Percentiles rank a stretch among this genome's conserved stretches.
Conservation (phyloP, 2,113 vertebrate genomes). For the Mixornis gularis region DNA sequence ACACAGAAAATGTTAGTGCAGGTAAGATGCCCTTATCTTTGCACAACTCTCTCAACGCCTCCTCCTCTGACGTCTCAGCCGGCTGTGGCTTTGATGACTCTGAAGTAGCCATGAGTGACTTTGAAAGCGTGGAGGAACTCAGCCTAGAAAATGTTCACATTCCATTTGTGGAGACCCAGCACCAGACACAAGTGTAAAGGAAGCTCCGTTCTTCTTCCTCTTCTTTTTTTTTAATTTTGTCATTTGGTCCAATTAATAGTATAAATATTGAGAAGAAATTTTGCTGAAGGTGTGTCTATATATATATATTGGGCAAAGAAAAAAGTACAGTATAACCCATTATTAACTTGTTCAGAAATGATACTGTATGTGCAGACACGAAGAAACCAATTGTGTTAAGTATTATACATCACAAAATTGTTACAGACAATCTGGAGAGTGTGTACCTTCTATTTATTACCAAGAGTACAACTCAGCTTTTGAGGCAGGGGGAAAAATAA, state of each 20-base stretch:
- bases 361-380: conserved; percentile 33
- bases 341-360: conserved; percentile 51
- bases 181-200: conserved; percentile 90
- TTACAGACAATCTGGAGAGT: conserved; percentile 42
- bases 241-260: conserved; percentile 21
- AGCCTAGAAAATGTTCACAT: conserved; percentile 73
- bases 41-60: conserved; percentile 80
- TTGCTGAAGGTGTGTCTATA: conserved; percentile 35
- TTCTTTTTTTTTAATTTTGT: background rate
- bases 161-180: conserved; percentile 82
- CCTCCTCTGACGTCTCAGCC: conserved; percentile 81
- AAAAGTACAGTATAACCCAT: conserved; percentile 27
- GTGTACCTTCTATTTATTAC: conserved; percentile 42
- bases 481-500: background rate
- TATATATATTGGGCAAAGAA: conserved; percentile 56
- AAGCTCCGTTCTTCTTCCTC: background rate
- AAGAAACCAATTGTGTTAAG: background rate
- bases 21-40: conserved; percentile 75
- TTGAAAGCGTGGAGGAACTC: conserved; percentile 84
- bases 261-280: conserved; percentile 34
- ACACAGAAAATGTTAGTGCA: conserved; percentile 63
- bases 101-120: conserved; percentile 83
- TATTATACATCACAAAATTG: conserved; percentile 2
- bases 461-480: conserved; percentile 15
- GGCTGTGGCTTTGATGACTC: conserved; percentile 79